Percentiles rank a stretch among this genome's conserved stretches.
phyloP scores from a whole-genome alignment of 2,113 vertebrate species.

The Limnothrissa miodon region DNA sequence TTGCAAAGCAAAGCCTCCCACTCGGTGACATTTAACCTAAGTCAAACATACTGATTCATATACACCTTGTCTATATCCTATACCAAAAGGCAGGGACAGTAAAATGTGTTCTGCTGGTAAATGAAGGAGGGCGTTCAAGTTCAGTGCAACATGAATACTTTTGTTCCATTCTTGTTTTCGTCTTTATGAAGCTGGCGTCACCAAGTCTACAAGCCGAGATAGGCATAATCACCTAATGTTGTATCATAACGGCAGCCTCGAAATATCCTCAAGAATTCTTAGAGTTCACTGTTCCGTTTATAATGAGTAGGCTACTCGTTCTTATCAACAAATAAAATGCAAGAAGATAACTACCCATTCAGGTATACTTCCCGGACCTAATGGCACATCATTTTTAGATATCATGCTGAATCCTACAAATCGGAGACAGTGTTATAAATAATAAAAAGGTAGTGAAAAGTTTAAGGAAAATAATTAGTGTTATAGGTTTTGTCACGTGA shows the following conservation, averaged over 20 bases:
- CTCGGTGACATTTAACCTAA: background rate
- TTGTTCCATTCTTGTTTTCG: conserved; percentile 41
- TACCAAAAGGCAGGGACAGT: background rate
- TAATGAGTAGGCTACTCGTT: background rate
- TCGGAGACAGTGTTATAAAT: no score
- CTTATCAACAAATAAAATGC: background rate
- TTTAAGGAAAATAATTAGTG: background rate
- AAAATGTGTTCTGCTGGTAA: background rate
- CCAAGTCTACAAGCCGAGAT: conserved; percentile 72
- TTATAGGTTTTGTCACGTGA: background rate
- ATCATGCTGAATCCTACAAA: no score
- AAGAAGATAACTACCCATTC: background rate
- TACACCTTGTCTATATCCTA: background rate
- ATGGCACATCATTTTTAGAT: background rate
- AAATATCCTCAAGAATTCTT: background rate
- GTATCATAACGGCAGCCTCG: conserved; percentile 44
- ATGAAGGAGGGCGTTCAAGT: background rate
- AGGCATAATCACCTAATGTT: conserved; percentile 74
- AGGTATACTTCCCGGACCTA: background rate
- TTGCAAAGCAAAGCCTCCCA: background rate
- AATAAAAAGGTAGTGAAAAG: background rate
- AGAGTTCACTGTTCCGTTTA: background rate
- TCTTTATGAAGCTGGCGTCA: conserved; percentile 72
- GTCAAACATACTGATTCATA: background rate
- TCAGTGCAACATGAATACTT: conserved; percentile 32